Percentiles rank a stretch among this genome's conserved stretches.
phyloP scores from a whole-genome alignment of 1,140 invertebrate species.

The Drosophila orena region DNA sequence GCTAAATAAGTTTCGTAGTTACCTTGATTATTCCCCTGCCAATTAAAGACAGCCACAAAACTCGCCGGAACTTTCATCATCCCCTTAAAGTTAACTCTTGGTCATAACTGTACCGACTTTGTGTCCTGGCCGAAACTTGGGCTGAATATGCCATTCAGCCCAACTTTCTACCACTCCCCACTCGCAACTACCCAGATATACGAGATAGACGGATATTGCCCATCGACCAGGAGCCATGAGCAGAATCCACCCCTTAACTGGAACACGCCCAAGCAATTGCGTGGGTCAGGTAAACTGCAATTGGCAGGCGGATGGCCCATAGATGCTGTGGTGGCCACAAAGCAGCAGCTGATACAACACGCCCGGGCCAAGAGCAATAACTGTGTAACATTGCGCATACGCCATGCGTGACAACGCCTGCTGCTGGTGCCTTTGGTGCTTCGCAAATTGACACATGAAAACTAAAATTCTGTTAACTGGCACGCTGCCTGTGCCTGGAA shows the following conservation, averaged over 20 bases:
- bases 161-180: background rate
- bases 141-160: background rate
- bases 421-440: conserved; percentile 2
- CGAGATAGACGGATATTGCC: conserved; percentile 21
- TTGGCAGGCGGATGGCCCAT: conserved; percentile 49
- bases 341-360: conserved; percentile 39
- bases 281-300: conserved; percentile 69
- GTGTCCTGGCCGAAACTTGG: conserved; percentile 23
- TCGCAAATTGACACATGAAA: conserved; percentile 47
- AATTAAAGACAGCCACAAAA: conserved; percentile 15
- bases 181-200: background rate
- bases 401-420: conserved; percentile 56
- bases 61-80: background rate
- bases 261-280: conserved; percentile 60
- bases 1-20: background rate
- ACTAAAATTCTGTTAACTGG: conserved; percentile 42
- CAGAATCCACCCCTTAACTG: conserved; percentile 31
- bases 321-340: background rate
- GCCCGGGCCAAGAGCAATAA: conserved; percentile 13
- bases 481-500: background rate
- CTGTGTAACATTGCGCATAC: conserved; percentile 53
- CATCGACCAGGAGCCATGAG: conserved; percentile 36
- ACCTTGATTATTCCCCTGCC: background rate
- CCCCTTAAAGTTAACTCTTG: conserved; percentile 26
- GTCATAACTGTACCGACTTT: conserved; percentile 33